Evolutionary conservation across 1,140 invertebrate genomes (phyloP).

Genomic region (Ptiloglossa arizonensis): DNA sequence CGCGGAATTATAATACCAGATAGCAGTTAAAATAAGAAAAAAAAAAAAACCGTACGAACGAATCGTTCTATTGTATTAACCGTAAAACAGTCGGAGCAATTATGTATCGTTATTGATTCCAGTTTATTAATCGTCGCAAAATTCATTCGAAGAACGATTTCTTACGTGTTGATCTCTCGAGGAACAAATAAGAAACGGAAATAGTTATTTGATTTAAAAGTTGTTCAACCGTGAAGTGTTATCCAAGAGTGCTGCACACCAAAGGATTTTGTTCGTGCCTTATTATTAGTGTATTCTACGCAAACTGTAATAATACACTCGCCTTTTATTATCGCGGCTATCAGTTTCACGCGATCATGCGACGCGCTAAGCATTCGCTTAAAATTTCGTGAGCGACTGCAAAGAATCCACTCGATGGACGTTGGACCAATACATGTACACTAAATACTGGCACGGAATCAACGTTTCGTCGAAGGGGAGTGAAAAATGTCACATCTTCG

Average conservation of each 20-base stretch:
- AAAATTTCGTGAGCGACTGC: background rate
- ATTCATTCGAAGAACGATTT: background rate
- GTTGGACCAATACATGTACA: background rate
- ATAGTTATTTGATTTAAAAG: background rate
- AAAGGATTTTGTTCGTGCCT: background rate
- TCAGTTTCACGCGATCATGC: slow-evolving; percentile 9
- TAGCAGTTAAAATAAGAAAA: background rate
- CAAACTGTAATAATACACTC: background rate
- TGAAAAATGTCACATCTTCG: slow-evolving; percentile 68
- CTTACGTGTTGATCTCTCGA: background rate
- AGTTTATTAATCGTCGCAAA: background rate
- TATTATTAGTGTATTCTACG: background rate
- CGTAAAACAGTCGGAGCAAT: background rate
- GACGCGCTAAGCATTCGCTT: background rate
- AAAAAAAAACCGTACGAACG: too few species aligned
- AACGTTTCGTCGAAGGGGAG: background rate
- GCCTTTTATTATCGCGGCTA: background rate
- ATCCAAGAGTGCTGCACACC: too few species aligned
- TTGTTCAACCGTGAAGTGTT: background rate
- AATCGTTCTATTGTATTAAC: background rate
- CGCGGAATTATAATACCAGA: too few species aligned
- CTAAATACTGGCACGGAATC: too few species aligned
- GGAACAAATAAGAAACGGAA: too few species aligned
- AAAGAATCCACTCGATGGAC: background rate
- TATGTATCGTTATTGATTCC: background rate